phyloP scores from a whole-genome alignment of 2,113 vertebrate species.

The Brachyhypopomus occidentalis region DNA sequence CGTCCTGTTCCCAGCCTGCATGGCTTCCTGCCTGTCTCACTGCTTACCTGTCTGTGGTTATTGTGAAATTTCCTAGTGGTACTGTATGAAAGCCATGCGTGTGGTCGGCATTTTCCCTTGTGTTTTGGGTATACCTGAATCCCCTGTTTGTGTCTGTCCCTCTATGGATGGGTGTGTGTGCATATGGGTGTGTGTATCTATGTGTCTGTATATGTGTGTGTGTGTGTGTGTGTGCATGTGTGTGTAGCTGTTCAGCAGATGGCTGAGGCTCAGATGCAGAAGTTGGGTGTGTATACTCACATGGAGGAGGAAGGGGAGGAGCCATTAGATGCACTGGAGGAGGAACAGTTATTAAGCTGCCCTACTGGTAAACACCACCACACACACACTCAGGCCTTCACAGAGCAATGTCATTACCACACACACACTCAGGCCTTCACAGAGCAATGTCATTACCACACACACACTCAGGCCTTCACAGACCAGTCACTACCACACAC shows the following conservation, averaged over 20 bases:
- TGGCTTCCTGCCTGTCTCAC: background rate
- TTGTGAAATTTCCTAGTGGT: conserved; percentile 31
- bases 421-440: too few species aligned
- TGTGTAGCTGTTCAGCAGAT: conserved; percentile 91
- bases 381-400: background rate
- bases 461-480: too few species aligned
- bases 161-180: conserved; percentile 34
- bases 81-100: conserved; percentile 36
- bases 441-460: too few species aligned
- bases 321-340: conserved; percentile 66
- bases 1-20: background rate
- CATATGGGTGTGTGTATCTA: conserved; percentile 38
- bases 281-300: conserved; percentile 79
- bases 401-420: too few species aligned
- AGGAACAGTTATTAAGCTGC: conserved; percentile 57
- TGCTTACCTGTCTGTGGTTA: conserved; percentile 5
- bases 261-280: conserved; percentile 92
- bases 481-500: too few species aligned
- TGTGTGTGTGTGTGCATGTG: conserved; percentile 41
- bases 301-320: conserved; percentile 76
- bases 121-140: conserved; percentile 42
- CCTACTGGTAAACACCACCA: conserved; percentile 41
- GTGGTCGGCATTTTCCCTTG: conserved; percentile 46
- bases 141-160: conserved; percentile 38
- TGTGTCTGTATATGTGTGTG: conserved; percentile 51